These are phyloP conservation scores for Phoenicopterus ruber DNA, from an alignment of 2,113 vertebrate genomes.

Conservation along the genomic window DNA sequence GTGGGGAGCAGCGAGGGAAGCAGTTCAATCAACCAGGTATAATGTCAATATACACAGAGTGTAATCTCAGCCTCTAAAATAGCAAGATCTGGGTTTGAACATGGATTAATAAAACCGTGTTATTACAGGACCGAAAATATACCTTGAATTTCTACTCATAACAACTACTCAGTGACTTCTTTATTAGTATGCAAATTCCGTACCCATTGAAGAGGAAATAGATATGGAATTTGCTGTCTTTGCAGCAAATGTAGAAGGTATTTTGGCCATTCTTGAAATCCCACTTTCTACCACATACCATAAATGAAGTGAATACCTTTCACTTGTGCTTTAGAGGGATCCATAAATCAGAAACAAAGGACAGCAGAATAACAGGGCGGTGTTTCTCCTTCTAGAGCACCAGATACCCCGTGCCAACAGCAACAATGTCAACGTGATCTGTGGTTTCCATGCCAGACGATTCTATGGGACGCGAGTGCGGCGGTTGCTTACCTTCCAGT, in stretches of 20 bases:
- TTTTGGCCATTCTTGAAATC: neutral
- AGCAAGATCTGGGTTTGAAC: neutral
- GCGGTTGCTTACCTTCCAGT: neutral
- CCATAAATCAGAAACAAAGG: constrained; percentile 13
- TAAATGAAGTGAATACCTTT: constrained; percentile 6
- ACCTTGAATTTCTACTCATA: neutral
- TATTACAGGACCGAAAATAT: neutral
- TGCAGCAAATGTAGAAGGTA: neutral
- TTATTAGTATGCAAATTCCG: neutral
- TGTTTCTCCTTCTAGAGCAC: neutral
- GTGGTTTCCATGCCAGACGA: neutral
- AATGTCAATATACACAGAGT: neutral
- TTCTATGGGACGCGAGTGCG: neutral
- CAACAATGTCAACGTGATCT: neutral
- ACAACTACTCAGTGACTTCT: neutral
- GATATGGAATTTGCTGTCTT: neutral
- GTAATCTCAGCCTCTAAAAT: neutral
- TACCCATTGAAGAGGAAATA: neutral
- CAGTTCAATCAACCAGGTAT: neutral
- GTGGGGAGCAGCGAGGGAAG: neutral
- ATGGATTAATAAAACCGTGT: neutral
- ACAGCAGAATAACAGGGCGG: constrained; percentile 10
- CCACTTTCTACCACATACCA: neutral
- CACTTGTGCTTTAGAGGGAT: neutral
- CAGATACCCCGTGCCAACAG: neutral